Evolutionary conservation across 2,888 invertebrate genomes (phyloP).

Genomic region (Nomada ferruginata): DNA sequence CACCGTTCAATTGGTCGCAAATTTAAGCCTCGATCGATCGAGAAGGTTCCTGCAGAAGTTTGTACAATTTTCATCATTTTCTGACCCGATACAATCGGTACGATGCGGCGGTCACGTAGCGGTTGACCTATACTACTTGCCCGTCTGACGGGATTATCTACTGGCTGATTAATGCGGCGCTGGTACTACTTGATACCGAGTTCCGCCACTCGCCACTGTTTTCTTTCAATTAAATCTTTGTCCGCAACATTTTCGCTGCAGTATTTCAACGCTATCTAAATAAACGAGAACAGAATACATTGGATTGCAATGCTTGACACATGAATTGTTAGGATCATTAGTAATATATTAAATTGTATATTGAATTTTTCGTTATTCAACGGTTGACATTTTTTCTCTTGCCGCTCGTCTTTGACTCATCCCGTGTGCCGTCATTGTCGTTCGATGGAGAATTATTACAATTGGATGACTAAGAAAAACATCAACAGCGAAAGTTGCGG

Average conservation of each 20-base stretch:
- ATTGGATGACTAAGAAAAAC: background rate
- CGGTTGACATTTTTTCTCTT: too few relatives aligned
- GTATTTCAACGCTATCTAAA: too few relatives aligned
- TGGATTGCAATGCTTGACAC: background rate
- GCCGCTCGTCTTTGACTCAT: too few relatives aligned
- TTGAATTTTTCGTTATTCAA: too few relatives aligned
- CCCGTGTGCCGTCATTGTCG: background rate
- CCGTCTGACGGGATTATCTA: background rate
- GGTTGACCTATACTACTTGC: slow-evolving; percentile 26
- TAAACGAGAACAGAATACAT: background rate
- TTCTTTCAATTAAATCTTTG: too few relatives aligned
- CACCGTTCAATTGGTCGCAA: too few relatives aligned
- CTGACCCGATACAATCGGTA: background rate
- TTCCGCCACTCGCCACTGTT: background rate
- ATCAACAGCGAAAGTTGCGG: too few relatives aligned
- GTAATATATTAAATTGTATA: too few relatives aligned
- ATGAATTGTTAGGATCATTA: background rate
- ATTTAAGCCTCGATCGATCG: background rate
- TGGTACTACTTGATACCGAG: slow-evolving; percentile 5
- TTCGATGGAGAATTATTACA: background rate
- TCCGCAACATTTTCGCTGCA: too few relatives aligned
- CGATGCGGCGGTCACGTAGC: background rate
- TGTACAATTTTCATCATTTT: too few relatives aligned
- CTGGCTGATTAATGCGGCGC: slow-evolving; percentile 1
- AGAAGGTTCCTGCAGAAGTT: background rate